Evolutionary conservation across 1,140 invertebrate genomes (phyloP), one percentile per base, ranked within the genome.

Genomic region (Saxidomus purpurata): DNA sequence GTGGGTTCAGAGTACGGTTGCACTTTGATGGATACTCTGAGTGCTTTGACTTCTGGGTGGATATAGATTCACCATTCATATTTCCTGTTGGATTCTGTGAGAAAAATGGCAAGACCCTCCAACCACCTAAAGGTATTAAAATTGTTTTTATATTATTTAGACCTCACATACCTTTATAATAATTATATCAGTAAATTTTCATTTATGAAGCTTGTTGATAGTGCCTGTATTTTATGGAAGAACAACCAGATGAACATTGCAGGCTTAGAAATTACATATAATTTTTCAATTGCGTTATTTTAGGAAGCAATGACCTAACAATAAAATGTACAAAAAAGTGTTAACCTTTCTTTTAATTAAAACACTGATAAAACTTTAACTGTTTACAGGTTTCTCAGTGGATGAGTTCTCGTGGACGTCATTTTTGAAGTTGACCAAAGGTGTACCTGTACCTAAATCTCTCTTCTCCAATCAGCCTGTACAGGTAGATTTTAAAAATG

Each of bases 71-170:
- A 0, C 97, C 97, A 92, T 98, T 98, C 94, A 98, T 99, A 52
- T 99, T 99, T 95, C 98, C 98, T 11, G 97, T 97, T 52, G 98
- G 98, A n/a, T 99, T 98, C 98, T 98, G 98, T 94, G 98, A 98
- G 91, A 95, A 95, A 87, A 94, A 94, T 90, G 91, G 91, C 6
- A 95, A 95, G 83, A 90, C 63, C 13, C 84, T 96, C 15, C 94
- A 95, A 63, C 94, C 95, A 47, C 98, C 98, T 0, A 97, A 97
- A 91, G 97, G 97, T 91, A 97, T 97, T 90, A 96, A 43, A 4
- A n/a, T n/a, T n/a, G n/a, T n/a, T n/a, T n/a, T n/a, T n/a, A n/a
- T n/a, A n/a, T n/a, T n/a, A n/a, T n/a, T n/a, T n/a, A n/a, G n/a
- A n/a, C n/a, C n/a, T n/a, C n/a, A n/a, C n/a, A n/a, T n/a, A n/a